Base-by-base conservation (phyloP, 2,888 invertebrate species). In the Coleophora flavipennella region DNA sequence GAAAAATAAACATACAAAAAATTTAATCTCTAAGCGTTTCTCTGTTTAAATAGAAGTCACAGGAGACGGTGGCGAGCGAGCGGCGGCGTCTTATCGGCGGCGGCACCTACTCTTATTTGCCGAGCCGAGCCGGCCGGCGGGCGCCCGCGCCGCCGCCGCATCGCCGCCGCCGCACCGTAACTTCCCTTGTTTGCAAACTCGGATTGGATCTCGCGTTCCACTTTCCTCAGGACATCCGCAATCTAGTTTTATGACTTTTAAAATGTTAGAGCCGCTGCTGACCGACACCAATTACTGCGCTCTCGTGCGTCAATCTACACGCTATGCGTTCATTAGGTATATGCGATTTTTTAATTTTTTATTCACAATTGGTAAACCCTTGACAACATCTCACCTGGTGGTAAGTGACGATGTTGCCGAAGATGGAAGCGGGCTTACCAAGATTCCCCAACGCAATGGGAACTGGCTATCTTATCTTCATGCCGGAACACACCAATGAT, bases 171-270 rank as follows among this genome's bases (percentile, higher is more conserved):
- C 20, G 20, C 20, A 20, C 65, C 69, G 64, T 76, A 80, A 84
- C 80, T 79, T 79, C 77, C 71, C 83, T 83, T 84, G 80, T 84
- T 84, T 84, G 79, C 79, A 72, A 81, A 84, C 79, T 83, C 67
- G 68, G 83, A 84, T 83, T 84, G 83, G 79, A 79, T 81, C 75
- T 65, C 67, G 75, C 73, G 79, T 66, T 74, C 80, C 72, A 79
- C 77, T 81, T 80, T 81, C 74, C 64, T 64, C 63, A 69, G 72
- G 68, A 75, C 70, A 75, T 75, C 71, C 75, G 75, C 74, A 75
- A 78, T 79, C 70, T 76, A 78, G 68, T 81, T 78, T 81, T 79
- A 80, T 77, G 76, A 72, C 78, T 81, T 79, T n/a, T 75, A 72
- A 79, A 78, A 77, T 67, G 63, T 73, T 68, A 55, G 57, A 60